Base-by-base conservation (phyloP, 2,113 vertebrate genomes). In the Platycercus adscitus region DNA sequence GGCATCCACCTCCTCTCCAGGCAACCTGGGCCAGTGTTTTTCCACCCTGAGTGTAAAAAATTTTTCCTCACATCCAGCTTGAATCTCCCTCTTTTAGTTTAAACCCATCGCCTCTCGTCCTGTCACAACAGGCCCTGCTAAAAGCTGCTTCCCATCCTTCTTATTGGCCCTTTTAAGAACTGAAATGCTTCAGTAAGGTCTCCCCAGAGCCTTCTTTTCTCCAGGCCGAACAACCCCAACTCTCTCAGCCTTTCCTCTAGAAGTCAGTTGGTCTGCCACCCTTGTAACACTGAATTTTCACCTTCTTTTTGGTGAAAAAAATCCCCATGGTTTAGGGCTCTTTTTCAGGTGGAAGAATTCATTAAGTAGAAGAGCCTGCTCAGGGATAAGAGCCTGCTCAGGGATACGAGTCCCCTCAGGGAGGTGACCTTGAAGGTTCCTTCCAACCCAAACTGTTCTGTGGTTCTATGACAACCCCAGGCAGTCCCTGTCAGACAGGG, bases 301-400 rank as follows among this genome's bases (percentile, higher is more conserved):
- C 24, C 12, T 76, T 28, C 4, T 23, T 79, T 78, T 56, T 61
- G 13, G 31, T 33, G 31, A 49, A 56, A 33, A 33, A 56, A 33
- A 9, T 4, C 55, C 50, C 14, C 5, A 21, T 0, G 0, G 31
- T 79, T 95, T 46, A 64, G 5, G 28, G n/a, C 7, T 1, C 4
- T 1, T 11, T 31, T 25, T 12, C 20, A 18, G 0, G 18, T 10
- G 16, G 17, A 2, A 17, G 17, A 2, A 6, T 1, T 3, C 6
- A 24, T 25, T 7, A 18, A 0, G 25, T 13, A 18, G 19, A 3
- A 20, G 20, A 2, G 8, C 2, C 21, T 31, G 17, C 25, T 43
- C 53, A 5, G 18, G 31, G 50, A 6, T 18, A 8, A 25, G 7
- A 3, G 3, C 17, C 13, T 15, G 13, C 37, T 11, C 17, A 49